Conservation (phyloP, 2,113 vertebrate genomes). For the Phoxinus phoxinus region DNA sequence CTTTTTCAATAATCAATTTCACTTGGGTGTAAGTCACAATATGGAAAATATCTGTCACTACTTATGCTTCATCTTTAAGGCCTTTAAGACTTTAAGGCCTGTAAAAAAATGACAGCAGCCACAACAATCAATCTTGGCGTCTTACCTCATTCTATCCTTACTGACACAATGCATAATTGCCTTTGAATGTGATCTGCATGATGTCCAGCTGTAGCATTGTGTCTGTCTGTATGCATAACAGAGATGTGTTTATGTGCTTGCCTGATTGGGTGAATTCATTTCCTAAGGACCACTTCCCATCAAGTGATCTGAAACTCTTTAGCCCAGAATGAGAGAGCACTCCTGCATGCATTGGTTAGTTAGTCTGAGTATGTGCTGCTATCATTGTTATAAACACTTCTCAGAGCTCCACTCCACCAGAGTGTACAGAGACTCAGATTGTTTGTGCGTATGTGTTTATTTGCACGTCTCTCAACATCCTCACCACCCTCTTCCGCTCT, state of each 20-base stretch:
- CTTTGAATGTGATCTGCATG: conserved; percentile 25
- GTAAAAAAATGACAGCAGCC: not conserved
- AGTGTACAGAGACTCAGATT: conserved; percentile 1
- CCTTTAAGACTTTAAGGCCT: not conserved
- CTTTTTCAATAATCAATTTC: not conserved
- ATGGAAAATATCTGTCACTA: not conserved
- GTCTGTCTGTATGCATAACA: conserved; percentile 52
- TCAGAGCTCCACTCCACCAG: conserved; percentile 27
- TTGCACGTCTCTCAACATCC: conserved; percentile 37
- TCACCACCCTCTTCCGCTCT: conserved; percentile 37
- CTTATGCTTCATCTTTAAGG: not conserved
- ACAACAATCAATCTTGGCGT: not conserved
- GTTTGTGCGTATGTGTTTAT: conserved; percentile 21
- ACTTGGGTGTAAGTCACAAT: not conserved
- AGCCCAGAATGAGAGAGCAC: conserved; percentile 52
- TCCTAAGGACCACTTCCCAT: conserved; percentile 59
- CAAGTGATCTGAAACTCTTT: conserved; percentile 60
- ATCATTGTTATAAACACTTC: conserved; percentile 46
- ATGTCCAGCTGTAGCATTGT: conserved; percentile 52
- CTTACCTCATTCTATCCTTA: conserved; percentile 8
- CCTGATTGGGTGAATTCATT: conserved; percentile 57
- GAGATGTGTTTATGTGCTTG: conserved; percentile 46
- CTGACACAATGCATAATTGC: not conserved
- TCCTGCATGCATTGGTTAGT: conserved; percentile 48
- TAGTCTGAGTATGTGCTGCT: conserved; percentile 50